Evolutionary conservation across 2,888 invertebrate genomes (phyloP), one percentile per base, ranked within the genome.

Genomic region (Punctoribates punctum): DNA sequence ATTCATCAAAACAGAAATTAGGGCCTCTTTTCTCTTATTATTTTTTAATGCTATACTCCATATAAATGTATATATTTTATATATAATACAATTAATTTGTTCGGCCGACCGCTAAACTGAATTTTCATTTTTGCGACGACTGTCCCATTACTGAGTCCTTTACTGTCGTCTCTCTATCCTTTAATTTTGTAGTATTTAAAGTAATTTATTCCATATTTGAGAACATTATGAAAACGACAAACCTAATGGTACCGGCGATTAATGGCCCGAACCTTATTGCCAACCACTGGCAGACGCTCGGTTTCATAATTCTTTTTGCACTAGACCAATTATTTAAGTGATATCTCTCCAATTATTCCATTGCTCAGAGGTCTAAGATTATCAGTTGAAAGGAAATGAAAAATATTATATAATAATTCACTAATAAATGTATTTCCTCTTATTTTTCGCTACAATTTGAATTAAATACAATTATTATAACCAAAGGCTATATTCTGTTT

Each of bases 21-120:
- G 29, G 60, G 60, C 13, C 60, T 60, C 27, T 60, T 27, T 27
- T 29, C 15, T 25, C 20, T 20, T 25, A 15, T 60, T 60, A 27
- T 60, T 15, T 25, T 20, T 60, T 51, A 57, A 23, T 57, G 23
- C 25, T 8, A 6, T 51, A n/a, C 13, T 27, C 3, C 29, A 17
- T 27, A 15, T 13, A 11, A 3, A 34, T 34, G 8, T 54, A 23
- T n/a, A 54, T 54, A 57, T 6, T 11, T 57, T n/a, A 34, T 51
- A 51, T n/a, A n/a, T 8, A 38, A 67, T 46, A 46, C 48, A 72
- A 72, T 72, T 72, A 72, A 72, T 72, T 72, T 72, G 72, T 72
- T 72, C 11, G 15, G 25, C 42, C 46, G 25, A 46, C 20, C 72
- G 48, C 25, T 72, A 72, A 72, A 72, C 46, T 46, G 25, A 23